A percentile compares a stretch with the other conserved stretches of the same genome.
These are phyloP conservation scores for Drosophila pegasa DNA, from an alignment of 2,888 invertebrate genomes.

Conservation along the genomic window DNA sequence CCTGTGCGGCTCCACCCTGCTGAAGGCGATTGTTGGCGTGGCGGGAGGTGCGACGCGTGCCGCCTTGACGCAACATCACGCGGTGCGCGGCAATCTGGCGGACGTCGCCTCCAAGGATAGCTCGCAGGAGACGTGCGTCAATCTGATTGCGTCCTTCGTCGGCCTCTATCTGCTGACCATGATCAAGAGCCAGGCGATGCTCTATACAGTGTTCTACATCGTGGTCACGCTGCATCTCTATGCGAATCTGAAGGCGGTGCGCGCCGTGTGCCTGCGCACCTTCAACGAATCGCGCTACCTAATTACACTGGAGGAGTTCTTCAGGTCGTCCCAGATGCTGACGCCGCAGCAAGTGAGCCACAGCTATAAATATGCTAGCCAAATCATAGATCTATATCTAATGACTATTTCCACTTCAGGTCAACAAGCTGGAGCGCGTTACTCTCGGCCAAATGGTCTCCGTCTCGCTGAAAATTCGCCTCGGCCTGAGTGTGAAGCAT, in stretches of 20 bases:
- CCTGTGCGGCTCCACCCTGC: conserved; percentile 90
- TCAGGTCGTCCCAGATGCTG: conserved; percentile 87
- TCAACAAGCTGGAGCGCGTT: conserved; percentile 90
- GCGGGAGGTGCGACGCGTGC: conserved; percentile 97
- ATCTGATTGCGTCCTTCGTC: conserved; percentile 92
- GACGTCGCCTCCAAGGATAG: conserved; percentile 97
- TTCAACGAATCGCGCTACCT: conserved; percentile 93
- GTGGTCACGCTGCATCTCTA: conserved; percentile 92
- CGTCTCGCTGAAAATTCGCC: conserved; percentile 82
- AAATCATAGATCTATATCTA: neutral
- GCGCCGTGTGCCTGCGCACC: conserved; percentile 90
- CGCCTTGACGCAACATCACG: conserved; percentile 97
- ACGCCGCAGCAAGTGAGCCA: conserved; percentile 86
- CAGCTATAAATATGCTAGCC: no score
- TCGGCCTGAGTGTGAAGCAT: conserved; percentile 83
- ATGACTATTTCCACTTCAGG: conserved; percentile 47
- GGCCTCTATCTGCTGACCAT: conserved; percentile 91
- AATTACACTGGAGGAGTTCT: conserved; percentile 89
- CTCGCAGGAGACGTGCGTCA: conserved; percentile 98
- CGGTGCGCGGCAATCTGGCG: conserved; percentile 94
- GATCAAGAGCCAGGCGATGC: conserved; percentile 87
- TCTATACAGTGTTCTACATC: conserved; percentile 90
- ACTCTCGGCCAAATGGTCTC: conserved; percentile 86
- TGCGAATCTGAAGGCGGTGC: conserved; percentile 95
- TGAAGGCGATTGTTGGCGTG: conserved; percentile 95